Base-by-base conservation (phyloP, 2,797 vertebrate genomes). In the Semotilus atromaculatus region DNA sequence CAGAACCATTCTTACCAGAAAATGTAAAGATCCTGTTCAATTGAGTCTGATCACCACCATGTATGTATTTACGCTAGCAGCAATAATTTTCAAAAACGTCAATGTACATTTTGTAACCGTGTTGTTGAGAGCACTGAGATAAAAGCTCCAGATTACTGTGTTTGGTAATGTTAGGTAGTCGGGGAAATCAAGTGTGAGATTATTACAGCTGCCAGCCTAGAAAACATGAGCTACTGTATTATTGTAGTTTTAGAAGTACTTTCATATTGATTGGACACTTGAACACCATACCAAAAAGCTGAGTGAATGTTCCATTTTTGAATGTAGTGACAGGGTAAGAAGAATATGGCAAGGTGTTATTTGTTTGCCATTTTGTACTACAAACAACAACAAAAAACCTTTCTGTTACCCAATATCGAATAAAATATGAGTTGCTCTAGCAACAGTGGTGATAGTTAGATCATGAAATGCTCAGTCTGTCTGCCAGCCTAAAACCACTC, bases 101-200 rank as follows among this genome's bases (percentile, higher is more conserved):
- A 23, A 76, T 26, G 62, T 62, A 70, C 26, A 58, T 19, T 83
- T 76, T 53, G 34, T 51, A 36, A 55, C 11, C 0, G 3, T 21
- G 6, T 83, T 67, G 72, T 66, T 77, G 48, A 76, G n/a, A 48
- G 40, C 55, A 73, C 19, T 18, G 53, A 81, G 16, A n/a, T 60
- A 84, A 84, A 77, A 60, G 34, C 64, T 70, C 64, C 48, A 84
- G 66, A 71, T 68, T 70, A 85, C 55, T 40, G 40, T 72, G 76
- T 85, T 85, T 85, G n/a, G 16, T 53, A 85, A 80, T 80, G 77
- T 67, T 38, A 64, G 53, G 64, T 36, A 78, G 82, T 66, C 67
- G 73, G 67, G 83, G n/a, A 85, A 85, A 79, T 80, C 66, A 64
- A 80, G 43, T 73, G 77, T 66, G 45, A 73, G 68, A 73, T 85